Percentiles rank a stretch among this genome's conserved stretches.
Conservation (phyloP, 1,140 invertebrate species). For the Tetragnatha versicolor region DNA sequence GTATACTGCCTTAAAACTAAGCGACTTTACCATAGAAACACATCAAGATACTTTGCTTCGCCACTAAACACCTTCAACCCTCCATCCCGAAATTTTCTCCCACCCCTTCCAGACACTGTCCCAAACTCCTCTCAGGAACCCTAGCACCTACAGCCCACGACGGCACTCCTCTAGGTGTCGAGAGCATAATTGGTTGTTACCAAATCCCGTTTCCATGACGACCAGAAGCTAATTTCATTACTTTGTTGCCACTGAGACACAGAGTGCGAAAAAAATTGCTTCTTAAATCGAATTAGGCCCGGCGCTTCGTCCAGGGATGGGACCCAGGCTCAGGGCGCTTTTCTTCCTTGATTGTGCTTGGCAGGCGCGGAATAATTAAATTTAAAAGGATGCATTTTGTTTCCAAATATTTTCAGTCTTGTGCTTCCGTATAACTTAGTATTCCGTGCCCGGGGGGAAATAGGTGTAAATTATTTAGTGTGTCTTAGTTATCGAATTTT, state of each 20-base stretch:
- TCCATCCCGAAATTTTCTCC: no score
- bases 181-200: constrained; percentile 32
- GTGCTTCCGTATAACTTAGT: no score
- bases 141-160: no score
- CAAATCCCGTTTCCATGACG: constrained; percentile 5
- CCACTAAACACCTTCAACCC: no score
- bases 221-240: constrained; percentile 29
- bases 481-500: no score
- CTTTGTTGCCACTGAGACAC: constrained; percentile 19
- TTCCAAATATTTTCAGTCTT: constrained; percentile 26
- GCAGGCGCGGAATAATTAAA: neutral
- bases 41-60: no score
- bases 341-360: constrained; percentile 22
- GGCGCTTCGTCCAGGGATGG: neutral
- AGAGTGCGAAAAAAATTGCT: neutral
- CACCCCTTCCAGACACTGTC: no score
- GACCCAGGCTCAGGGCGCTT: neutral
- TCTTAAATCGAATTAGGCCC: constrained; percentile 35
- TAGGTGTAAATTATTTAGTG: no score
- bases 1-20: no score
- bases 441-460: no score
- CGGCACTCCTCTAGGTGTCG: constrained; percentile 15
- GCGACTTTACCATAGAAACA: no score
- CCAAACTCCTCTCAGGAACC: no score
- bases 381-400: constrained; percentile 36